Evolutionary conservation across 2,888 invertebrate genomes (phyloP).

Genomic region (Drosophila sordidula): DNA sequence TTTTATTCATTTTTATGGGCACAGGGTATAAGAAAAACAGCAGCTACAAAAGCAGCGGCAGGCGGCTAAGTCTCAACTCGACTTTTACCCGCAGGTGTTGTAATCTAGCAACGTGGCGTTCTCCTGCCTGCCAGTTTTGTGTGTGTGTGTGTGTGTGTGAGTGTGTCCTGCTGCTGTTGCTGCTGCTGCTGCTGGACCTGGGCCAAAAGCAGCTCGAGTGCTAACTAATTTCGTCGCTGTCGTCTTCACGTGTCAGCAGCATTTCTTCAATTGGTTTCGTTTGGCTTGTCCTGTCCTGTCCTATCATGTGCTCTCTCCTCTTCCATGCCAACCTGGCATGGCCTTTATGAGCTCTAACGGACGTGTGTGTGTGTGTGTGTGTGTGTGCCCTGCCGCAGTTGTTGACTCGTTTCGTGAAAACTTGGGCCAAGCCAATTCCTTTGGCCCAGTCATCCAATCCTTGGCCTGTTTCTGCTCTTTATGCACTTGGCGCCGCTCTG

Average conservation of each 20-base stretch:
- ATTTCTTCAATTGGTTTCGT: slow-evolving; percentile 80
- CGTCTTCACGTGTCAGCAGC: slow-evolving; percentile 74
- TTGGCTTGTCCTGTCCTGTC: slow-evolving; percentile 53
- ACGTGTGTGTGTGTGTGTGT: slow-evolving; percentile 5
- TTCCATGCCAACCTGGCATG: slow-evolving; percentile 38
- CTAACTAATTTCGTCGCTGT: slow-evolving; percentile 78
- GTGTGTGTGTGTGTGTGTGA: slow-evolving; percentile 8
- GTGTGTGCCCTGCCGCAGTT: slow-evolving; percentile 60
- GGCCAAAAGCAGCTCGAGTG: slow-evolving; percentile 74
- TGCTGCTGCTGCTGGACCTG: slow-evolving; percentile 50
- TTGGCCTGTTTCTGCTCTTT: slow-evolving; percentile 66
- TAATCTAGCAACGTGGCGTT: slow-evolving; percentile 64
- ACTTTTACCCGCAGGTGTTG: slow-evolving; percentile 75
- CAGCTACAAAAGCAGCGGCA: slow-evolving; percentile 5
- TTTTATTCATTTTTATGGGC: too few relatives aligned
- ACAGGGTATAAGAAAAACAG: slow-evolving; percentile 10
- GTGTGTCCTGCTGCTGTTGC: slow-evolving; percentile 7
- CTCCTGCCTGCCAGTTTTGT: slow-evolving; percentile 32
- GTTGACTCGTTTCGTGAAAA: slow-evolving; percentile 68
- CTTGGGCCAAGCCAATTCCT: slow-evolving; percentile 71
- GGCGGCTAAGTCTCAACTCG: slow-evolving; percentile 26
- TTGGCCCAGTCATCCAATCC: slow-evolving; percentile 62
- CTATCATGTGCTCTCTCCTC: slow-evolving; percentile 18
- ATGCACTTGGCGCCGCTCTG: slow-evolving; percentile 54
- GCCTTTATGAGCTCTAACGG: slow-evolving; percentile 52